phyloP scores from a whole-genome alignment of 2,888 invertebrate genomes.

The Drosophila emarginata region DNA sequence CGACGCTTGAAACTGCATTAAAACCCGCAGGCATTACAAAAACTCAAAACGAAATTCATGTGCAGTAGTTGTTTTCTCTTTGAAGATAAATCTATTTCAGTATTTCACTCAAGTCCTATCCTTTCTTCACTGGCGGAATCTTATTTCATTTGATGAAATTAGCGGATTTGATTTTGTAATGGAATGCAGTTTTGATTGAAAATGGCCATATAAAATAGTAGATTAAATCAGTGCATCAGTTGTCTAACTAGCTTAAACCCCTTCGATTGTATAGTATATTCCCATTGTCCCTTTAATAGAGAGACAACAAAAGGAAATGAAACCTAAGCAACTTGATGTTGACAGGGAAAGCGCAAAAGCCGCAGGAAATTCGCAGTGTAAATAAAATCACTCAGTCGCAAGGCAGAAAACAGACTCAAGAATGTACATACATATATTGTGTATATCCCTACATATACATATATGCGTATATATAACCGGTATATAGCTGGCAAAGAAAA shows the following conservation, averaged over 20 bases:
- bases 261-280: background rate
- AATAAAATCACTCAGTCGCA: slow-evolving; percentile 47
- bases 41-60: background rate
- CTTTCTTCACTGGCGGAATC: slow-evolving; percentile 46
- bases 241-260: slow-evolving; percentile 38
- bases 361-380: slow-evolving; percentile 49
- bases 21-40: slow-evolving; percentile 17
- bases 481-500: background rate
- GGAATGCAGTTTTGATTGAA: slow-evolving; percentile 70
- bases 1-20: slow-evolving; percentile 51
- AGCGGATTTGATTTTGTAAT: slow-evolving; percentile 67
- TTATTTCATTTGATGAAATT: slow-evolving; percentile 71
- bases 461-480: background rate
- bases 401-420: slow-evolving; percentile 30
- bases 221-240: background rate
- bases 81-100: slow-evolving; percentile 57
- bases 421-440: background rate
- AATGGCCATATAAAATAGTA: slow-evolving; percentile 41
- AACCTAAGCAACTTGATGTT: slow-evolving; percentile 45
- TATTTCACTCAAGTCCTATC: slow-evolving; percentile 35
- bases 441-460: no score
- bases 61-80: slow-evolving; percentile 1
- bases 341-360: slow-evolving; percentile 9
- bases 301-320: slow-evolving; percentile 49
- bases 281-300: background rate